Base-by-base conservation (phyloP, 2,888 invertebrate species). In the Papilio elwesi region DNA sequence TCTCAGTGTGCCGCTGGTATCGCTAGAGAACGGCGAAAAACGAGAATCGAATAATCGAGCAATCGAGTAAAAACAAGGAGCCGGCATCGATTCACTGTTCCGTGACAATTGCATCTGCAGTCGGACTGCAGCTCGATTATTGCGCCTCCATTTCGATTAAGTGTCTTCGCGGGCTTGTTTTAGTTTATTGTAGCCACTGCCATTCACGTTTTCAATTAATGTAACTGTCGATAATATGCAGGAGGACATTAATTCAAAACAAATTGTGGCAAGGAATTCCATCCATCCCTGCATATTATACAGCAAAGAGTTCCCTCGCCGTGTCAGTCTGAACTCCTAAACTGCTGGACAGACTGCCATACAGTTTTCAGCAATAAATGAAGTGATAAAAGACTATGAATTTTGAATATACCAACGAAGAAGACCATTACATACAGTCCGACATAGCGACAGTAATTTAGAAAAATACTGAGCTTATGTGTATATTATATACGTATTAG, bases 21-120 rank as follows among this genome's bases (percentile, higher is more conserved):
- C 92, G 89, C 85, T 80, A 85, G 83, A 83, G 83, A 87, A 87
- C 85, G 83, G 83, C 85, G 86, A 88, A 91, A 92, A 93, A 92
- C 87, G 88, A 92, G 85, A 86, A 91, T 85, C 85, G 83, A 87
- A 85, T 86, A 87, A 90, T 90, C 90, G 90, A 89, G 90, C 89
- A 90, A 91, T 90, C 90, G 90, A 87, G 85, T 87, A 88, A 89
- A 90, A 90, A 90, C 89, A 88, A 90, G 91, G 84, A 89, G 85
- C 83, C 82, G 85, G 83, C 81, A 84, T 79, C 80, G 78, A 85
- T 82, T 85, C 89, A 84, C 80, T 87, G 86, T 90, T 82, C 90
- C 87, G 91, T 92, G 90, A 90, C 92, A 92, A 92, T 92, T 92
- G 91, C 92, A 91, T 87, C 90, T 88, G 89, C 87, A 85, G 81